phyloP scores from a whole-genome alignment of 2,113 vertebrate genomes.

The Centropristis striata region DNA sequence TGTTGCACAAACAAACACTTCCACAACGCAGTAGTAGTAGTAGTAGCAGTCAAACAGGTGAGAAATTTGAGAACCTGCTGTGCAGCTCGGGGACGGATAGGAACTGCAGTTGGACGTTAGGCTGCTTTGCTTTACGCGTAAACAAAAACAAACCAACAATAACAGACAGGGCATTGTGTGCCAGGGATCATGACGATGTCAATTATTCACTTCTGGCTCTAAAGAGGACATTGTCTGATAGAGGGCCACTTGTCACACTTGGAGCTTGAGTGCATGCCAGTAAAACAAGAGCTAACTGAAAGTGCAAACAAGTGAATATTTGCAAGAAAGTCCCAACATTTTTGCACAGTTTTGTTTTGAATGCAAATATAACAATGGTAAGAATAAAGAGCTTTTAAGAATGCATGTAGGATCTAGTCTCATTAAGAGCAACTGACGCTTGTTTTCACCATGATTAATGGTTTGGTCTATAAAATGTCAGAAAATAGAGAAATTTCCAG shows the following conservation, averaged over 20 bases:
- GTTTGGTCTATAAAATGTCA: too few species aligned
- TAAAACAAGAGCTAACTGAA: constrained; percentile 58
- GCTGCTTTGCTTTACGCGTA: constrained; percentile 35
- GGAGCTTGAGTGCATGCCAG: constrained; percentile 59
- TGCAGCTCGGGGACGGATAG: constrained; percentile 45
- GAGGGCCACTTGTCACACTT: constrained; percentile 73
- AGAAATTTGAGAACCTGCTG: constrained; percentile 65
- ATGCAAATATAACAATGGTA: neutral
- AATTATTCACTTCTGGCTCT: constrained; percentile 79
- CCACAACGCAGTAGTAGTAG: neutral
- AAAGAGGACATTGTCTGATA: constrained; percentile 77
- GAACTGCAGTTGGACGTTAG: constrained; percentile 24
- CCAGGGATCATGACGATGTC: constrained; percentile 76
- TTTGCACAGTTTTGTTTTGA: neutral
- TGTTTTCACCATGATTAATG: neutral
- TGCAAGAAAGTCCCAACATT: neutral
- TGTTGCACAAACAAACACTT: neutral
- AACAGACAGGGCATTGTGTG: constrained; percentile 71
- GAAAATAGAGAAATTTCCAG: too few species aligned
- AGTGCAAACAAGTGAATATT: constrained; percentile 41
- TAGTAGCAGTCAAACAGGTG: constrained; percentile 21
- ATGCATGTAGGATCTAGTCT: neutral
- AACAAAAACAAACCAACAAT: constrained; percentile 70
- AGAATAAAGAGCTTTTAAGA: neutral
- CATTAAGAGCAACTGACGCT: neutral